Conservation (phyloP, 2,888 invertebrate species). For the Leucophenga montana region DNA sequence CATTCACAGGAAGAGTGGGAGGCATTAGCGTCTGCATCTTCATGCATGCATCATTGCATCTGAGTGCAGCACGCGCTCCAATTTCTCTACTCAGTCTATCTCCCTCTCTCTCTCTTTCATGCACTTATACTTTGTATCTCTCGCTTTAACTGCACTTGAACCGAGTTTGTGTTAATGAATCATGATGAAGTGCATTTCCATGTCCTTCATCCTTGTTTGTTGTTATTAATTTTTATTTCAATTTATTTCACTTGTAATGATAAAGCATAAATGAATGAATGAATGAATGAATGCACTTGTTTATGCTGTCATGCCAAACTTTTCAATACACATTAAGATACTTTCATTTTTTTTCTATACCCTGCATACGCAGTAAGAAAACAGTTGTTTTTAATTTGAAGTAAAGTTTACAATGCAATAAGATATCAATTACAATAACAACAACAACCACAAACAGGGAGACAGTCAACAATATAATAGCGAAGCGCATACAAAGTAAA, state of each 20-base stretch:
- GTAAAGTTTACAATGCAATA: too few species aligned
- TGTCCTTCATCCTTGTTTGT: conserved; percentile 26
- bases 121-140: background rate
- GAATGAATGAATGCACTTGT: conserved; percentile 5
- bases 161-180: conserved; percentile 38
- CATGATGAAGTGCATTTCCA: conserved; percentile 39
- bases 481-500: too few species aligned
- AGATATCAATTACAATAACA: too few species aligned
- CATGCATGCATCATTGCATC: conserved; percentile 14
- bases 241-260: background rate
- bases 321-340: background rate
- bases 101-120: too few species aligned
- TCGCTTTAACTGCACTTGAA: conserved; percentile 28
- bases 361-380: too few species aligned
- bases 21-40: background rate
- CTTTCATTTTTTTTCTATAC: too few species aligned
- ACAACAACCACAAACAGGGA: too few species aligned
- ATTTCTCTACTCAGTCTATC: background rate
- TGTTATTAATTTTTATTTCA: background rate
- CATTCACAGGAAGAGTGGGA: background rate
- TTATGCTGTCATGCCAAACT: too few species aligned
- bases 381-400: too few species aligned
- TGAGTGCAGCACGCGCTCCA: background rate
- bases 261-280: background rate
- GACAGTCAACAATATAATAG: too few species aligned